Conservation (phyloP, 1,140 invertebrate genomes). For the Cardiocondyla obscurior region DNA sequence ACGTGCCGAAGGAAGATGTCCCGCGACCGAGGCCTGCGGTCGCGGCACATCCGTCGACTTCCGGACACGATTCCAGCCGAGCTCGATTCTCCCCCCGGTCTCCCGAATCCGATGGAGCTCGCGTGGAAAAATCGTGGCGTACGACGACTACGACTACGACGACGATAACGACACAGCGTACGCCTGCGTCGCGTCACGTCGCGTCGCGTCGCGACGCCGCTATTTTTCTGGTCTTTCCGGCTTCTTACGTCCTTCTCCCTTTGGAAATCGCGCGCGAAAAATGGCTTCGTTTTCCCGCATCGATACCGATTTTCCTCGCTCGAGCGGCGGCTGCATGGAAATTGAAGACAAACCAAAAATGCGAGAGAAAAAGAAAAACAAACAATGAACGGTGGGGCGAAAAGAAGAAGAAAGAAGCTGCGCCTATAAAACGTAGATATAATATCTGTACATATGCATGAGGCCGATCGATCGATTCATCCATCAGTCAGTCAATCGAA, state of each 20-base stretch:
- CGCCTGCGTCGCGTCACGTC: slow-evolving; percentile 72
- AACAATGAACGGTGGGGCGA: neutral
- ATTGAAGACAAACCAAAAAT: slow-evolving; percentile 43
- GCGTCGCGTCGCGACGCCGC: slow-evolving; percentile 7
- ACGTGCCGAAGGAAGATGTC: slow-evolving; percentile 75
- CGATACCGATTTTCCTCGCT: neutral
- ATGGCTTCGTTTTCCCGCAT: neutral
- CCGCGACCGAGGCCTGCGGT: slow-evolving; percentile 82
- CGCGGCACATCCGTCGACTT: slow-evolving; percentile 75
- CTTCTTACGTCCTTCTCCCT: neutral
- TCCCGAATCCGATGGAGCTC: neutral
- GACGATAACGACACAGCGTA: slow-evolving; percentile 74
- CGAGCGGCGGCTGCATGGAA: slow-evolving; percentile 49
- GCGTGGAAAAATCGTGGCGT: slow-evolving; percentile 8
- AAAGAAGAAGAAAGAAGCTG: slow-evolving; percentile 63
- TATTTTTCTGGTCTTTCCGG: neutral
- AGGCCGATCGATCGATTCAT: slow-evolving; percentile 77
- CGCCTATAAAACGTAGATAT: slow-evolving; percentile 55
- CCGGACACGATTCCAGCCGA: slow-evolving; percentile 60
- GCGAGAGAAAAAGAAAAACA: slow-evolving; percentile 60
- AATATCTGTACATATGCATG: slow-evolving; percentile 67
- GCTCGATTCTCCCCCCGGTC: slow-evolving; percentile 49
- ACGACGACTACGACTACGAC: slow-evolving; percentile 28
- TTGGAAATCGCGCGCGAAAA: neutral
- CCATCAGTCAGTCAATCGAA: slow-evolving; percentile 70